Evolutionary conservation across 1,140 invertebrate genomes (phyloP).

Genomic region (Cyclina sinensis): DNA sequence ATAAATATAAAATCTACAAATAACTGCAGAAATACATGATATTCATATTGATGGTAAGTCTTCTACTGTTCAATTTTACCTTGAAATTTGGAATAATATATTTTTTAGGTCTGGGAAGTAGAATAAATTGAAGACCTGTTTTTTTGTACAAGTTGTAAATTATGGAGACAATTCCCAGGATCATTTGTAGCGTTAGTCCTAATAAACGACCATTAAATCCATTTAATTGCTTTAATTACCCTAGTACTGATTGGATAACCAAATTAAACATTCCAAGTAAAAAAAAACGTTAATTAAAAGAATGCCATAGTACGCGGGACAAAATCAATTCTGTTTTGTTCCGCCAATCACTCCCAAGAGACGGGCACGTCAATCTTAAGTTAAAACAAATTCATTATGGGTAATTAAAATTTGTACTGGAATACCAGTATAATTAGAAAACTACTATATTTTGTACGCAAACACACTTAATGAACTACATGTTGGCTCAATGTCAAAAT

Average conservation of each 20-base stretch:
- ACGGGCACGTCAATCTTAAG: conserved; percentile 21
- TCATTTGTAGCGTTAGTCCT: conserved; percentile 32
- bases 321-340: conserved; percentile 50
- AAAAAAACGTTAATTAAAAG: conserved; percentile 51
- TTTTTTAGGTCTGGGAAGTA: neutral
- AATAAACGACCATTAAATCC: conserved; percentile 18
- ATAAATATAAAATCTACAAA: too few relatives aligned
- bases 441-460: conserved; percentile 52
- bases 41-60: too few relatives aligned
- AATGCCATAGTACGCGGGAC: neutral
- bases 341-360: conserved; percentile 18
- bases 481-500: conserved; percentile 11
- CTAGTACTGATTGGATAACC: neutral
- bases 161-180: conserved; percentile 34
- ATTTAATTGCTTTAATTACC: conserved; percentile 31
- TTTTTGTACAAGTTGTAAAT: conserved; percentile 20
- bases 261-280: conserved; percentile 44
- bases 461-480: conserved; percentile 51
- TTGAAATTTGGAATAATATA: neutral
- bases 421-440: conserved; percentile 13
- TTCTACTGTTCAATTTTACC: neutral
- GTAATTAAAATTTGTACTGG: conserved; percentile 53
- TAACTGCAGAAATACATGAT: too few relatives aligned
- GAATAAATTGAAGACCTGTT: neutral
- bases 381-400: conserved; percentile 55